Conservation (phyloP, 2,797 vertebrate species). For the Pseudocheirus occidentalis region DNA sequence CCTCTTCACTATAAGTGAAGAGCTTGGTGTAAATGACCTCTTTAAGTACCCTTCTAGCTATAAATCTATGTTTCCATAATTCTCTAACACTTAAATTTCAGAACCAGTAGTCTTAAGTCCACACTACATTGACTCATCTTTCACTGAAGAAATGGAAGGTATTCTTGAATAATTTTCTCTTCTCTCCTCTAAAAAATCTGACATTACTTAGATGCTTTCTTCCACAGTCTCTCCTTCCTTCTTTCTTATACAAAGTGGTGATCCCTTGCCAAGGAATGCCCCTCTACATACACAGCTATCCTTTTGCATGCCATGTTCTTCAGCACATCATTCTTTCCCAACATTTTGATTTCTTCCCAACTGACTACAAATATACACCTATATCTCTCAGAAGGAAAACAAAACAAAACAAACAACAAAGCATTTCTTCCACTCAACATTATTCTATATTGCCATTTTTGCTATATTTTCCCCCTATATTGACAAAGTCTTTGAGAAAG, state of each 20-base stretch:
- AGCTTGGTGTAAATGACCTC: neutral
- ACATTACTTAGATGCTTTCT: neutral
- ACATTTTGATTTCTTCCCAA: neutral
- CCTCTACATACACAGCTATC: neutral
- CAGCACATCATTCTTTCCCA: neutral
- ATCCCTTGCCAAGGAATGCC: neutral
- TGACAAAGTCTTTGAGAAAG: neutral
- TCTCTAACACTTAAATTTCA: neutral
- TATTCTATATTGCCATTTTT: neutral
- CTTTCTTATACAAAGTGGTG: neutral
- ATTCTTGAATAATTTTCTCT: neutral
- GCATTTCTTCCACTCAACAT: neutral
- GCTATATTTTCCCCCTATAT: neutral
- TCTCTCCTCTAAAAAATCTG: neutral
- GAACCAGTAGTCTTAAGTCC: neutral
- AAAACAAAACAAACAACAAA: neutral
- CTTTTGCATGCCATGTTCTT: neutral
- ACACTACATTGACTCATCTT: neutral
- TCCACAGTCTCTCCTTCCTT: neutral
- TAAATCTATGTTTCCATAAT: neutral
- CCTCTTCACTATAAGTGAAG: neutral
- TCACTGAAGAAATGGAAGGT: neutral
- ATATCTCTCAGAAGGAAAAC: neutral
- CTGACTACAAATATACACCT: neutral
- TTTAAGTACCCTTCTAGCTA: neutral